These are phyloP conservation scores for Anticlea derivata DNA, from an alignment of 2,888 invertebrate species.

Conservation along the genomic window DNA sequence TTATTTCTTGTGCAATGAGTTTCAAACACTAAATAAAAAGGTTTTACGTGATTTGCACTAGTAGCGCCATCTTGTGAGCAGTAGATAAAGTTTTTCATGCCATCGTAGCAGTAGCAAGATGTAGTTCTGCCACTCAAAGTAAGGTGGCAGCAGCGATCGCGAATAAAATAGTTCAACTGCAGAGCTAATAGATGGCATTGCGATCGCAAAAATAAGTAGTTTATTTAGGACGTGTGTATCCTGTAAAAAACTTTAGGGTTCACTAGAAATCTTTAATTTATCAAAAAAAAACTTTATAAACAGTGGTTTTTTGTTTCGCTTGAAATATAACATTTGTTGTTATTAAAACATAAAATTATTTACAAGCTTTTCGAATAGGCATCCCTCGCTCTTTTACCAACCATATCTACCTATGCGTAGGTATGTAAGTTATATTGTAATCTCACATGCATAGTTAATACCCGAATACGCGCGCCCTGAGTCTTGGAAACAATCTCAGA, in stretches of 20 bases:
- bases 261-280: too few relatives aligned
- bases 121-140: constrained; percentile 17
- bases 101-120: neutral
- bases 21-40: neutral
- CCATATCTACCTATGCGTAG: neutral
- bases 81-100: neutral
- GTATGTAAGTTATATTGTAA: constrained; percentile 21
- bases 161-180: neutral
- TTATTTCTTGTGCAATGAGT: too few relatives aligned
- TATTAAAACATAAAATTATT: neutral
- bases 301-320: too few relatives aligned
- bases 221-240: too few relatives aligned
- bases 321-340: too few relatives aligned
- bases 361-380: neutral
- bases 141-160: constrained; percentile 19
- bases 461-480: constrained; percentile 29
- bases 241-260: too few relatives aligned
- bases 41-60: neutral
- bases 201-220: neutral
- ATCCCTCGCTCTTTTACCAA: too few relatives aligned
- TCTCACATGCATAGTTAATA: constrained; percentile 40
- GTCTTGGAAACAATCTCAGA: constrained; percentile 18
- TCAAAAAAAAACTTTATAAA: too few relatives aligned
- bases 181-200: constrained; percentile 20
- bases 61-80: constrained; percentile 18